Evolutionary conservation across 2,113 vertebrate genomes (phyloP), one percentile per base, ranked within the genome.

Genomic region (Cinclus mexicanus): DNA sequence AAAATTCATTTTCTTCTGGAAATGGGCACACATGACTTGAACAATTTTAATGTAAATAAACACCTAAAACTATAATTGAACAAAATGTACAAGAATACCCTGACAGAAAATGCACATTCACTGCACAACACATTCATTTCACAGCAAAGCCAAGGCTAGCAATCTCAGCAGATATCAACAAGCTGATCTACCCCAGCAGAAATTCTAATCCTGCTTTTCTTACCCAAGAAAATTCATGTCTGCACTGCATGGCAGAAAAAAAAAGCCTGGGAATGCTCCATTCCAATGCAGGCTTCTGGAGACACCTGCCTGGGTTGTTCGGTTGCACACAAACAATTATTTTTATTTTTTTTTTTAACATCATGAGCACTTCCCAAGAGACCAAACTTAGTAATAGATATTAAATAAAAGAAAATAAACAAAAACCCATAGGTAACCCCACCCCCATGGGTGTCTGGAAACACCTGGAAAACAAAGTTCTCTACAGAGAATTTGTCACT

Each of bases 261-360:
- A 59, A 69, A 49, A 29, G 18, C 33, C 64, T 0, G 0, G 8
- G 33, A 70, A 37, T 17, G 44, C 44, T 55, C 52, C 10, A 3
- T 50, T 87, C 31, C 65, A 25, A 55, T 0, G 0, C 11, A 29
- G 4, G 14, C 13, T 50, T 10, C 39, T 61, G 42, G 49, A 83
- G 53, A 65, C 57, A 64, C 53, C 53, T 71, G 26, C 11, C n/a
- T 41, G 44, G 29, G 31, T 42, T 14, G 15, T 47, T 49, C 29
- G 50, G 42, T 24, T 19, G 0, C 22, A 37, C 6, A 46, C 12
- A 41, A 37, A 64, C 61, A 49, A 18, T 76, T 65, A 29, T 26
- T 76, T 33, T 37, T 37, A 8, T 7, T 37, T 37, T 37, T 37
- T 37, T 37, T 37, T 37, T 37, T 37, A 37, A 37, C 35, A 35